phyloP scores from a whole-genome alignment of 2,797 vertebrate genomes.

The Podarcis siculus region DNA sequence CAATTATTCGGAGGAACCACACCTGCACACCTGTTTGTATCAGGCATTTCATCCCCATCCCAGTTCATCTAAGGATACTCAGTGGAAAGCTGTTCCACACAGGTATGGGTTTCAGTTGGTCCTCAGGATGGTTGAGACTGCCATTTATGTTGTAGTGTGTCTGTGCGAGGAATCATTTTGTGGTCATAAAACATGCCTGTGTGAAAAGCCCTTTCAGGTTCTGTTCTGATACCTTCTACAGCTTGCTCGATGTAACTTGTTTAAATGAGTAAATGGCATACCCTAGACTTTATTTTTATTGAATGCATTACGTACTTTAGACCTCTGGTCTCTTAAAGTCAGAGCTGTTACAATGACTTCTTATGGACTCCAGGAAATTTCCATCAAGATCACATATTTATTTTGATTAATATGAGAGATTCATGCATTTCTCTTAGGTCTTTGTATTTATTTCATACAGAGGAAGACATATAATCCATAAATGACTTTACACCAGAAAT shows the following conservation, averaged over 20 bases:
- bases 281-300: neutral
- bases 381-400: neutral
- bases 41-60: too few relatives aligned
- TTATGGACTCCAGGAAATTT: neutral
- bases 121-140: neutral
- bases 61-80: neutral
- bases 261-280: neutral
- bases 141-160: too few relatives aligned
- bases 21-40: neutral
- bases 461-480: neutral
- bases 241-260: neutral
- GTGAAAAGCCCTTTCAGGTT: neutral
- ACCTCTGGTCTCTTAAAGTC: neutral
- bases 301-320: neutral
- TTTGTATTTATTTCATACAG: neutral
- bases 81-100: neutral
- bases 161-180: neutral
- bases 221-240: neutral
- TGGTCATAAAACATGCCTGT: neutral
- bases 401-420: neutral
- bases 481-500: neutral
- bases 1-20: too few relatives aligned
- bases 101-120: neutral
- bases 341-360: neutral
- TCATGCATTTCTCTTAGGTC: fast-evolving